phyloP scores from a whole-genome alignment of 2,113 vertebrate genomes.

The Gallinago paraguaiae region DNA sequence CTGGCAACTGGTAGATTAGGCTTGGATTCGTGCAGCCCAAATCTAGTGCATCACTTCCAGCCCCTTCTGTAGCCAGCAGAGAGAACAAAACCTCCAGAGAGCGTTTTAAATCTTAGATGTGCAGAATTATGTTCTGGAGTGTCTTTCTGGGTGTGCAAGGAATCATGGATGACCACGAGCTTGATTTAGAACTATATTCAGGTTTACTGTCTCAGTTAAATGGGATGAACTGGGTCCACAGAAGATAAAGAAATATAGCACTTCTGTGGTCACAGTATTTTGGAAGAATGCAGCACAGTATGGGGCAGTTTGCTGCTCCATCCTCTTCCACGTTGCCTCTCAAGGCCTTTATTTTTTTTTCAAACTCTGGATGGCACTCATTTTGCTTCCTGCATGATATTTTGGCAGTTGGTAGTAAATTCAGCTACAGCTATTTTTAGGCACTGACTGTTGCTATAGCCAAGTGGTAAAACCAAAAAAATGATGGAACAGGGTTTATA shows the following conservation, averaged over 20 bases:
- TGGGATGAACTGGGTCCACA: background rate
- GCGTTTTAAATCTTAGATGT: background rate
- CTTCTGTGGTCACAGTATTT: fast-evolving
- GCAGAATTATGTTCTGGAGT: background rate
- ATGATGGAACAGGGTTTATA: background rate
- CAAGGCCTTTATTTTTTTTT: background rate
- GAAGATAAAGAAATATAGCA: background rate
- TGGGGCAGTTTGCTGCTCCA: background rate
- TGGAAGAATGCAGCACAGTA: background rate
- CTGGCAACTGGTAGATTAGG: background rate
- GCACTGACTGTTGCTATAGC: background rate
- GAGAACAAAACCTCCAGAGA: background rate
- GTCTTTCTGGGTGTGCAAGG: background rate
- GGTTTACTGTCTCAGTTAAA: background rate
- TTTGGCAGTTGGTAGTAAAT: background rate
- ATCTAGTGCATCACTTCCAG: background rate
- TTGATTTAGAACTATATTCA: background rate
- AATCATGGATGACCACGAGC: fast-evolving
- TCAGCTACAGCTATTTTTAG: background rate
- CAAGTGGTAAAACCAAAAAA: background rate
- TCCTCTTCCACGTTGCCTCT: background rate
- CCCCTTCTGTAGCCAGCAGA: background rate
- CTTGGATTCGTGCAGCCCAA: background rate
- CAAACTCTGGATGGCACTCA: background rate
- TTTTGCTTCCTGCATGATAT: background rate